Evolutionary conservation across 2,888 invertebrate genomes (phyloP), one percentile per base, ranked within the genome.

Genomic region (Epirrhoe tristata): DNA sequence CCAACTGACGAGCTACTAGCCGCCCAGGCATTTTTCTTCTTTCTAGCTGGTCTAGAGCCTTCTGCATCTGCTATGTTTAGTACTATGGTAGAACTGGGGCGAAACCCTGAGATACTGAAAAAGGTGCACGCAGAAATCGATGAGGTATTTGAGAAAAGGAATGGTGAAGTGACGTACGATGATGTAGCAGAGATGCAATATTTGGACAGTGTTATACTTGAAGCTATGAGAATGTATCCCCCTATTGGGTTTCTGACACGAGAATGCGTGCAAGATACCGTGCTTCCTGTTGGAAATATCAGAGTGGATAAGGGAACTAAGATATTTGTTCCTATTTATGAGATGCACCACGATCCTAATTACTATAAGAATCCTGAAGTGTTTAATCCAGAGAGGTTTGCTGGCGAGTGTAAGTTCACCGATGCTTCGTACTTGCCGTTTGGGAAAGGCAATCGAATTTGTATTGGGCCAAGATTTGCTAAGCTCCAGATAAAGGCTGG

Each of bases 331-430:
- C 85, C 93, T 0, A 71, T 90, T 34, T 86, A 73, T 50, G 86
- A 86, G 10, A 63, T 89, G 17, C 94, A 94, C 63, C 83, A 85
- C 48, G 93, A 94, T 67, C 84, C 89, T 0, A 80, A 88, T 51
- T 85, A 88, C 71, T 93, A 84, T 67, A 83, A 87, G 0, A 79
- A 94, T 12, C 94, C 94, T 0, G 83, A 89, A 56, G 81, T 79
- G 1, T 93, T 92, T 72, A 82, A 90, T 64, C 93, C 93, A 1
- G 89, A 92, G 2, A 81, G 92, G 58, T 89, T 89, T 73, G 67
- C 77, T 6, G 74, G 78, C 0, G 83, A 84, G 43, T 64, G 69
- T 1, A 76, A 77, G 43, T 69, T 81, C 0, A 79, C 71, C 53
- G 85, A 86, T 24, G 73, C 78, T 34, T 79, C 81, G 0, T 93